These are phyloP conservation scores for Tokudaia tokunoshimensis DNA, from an alignment of 2,797 vertebrate species.

Conservation along the genomic window DNA sequence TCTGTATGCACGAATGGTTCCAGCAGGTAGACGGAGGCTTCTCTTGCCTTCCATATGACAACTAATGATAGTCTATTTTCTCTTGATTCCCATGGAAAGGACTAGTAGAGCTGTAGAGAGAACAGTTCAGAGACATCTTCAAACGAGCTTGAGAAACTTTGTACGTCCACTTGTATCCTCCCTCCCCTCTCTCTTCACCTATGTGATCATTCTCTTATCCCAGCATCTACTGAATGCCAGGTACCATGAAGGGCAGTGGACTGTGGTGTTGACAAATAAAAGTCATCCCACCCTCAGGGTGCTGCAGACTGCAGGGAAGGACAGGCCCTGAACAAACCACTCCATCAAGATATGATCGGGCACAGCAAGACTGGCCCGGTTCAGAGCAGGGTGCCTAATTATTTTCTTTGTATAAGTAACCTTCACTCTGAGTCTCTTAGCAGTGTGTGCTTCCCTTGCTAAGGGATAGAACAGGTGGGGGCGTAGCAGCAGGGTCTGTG, in stretches of 20 bases:
- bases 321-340: fast-evolving
- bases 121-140: background rate
- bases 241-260: fast-evolving
- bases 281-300: background rate
- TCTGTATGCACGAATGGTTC: background rate
- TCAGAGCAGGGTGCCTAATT: background rate
- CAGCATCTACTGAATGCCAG: background rate
- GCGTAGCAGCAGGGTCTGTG: too few relatives aligned
- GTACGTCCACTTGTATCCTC: fast-evolving
- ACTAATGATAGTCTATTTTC: background rate
- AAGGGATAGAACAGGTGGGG: too few relatives aligned
- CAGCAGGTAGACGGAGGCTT: background rate
- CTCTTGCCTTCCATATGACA: background rate
- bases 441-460: background rate
- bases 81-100: background rate
- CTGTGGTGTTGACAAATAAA: background rate
- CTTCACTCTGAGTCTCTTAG: background rate
- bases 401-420: background rate
- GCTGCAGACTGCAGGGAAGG: background rate
- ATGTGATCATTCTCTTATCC: background rate
- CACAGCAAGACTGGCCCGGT: background rate
- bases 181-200: background rate
- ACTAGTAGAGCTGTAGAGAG: fast-evolving
- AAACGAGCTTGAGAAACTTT: background rate
- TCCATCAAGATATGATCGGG: background rate